A percentile compares a stretch with the other conserved stretches of the same genome.
These are phyloP conservation scores for Hapalemur alaotrensis DNA, from an alignment of 2,797 vertebrate species.

Conservation along the genomic window DNA sequence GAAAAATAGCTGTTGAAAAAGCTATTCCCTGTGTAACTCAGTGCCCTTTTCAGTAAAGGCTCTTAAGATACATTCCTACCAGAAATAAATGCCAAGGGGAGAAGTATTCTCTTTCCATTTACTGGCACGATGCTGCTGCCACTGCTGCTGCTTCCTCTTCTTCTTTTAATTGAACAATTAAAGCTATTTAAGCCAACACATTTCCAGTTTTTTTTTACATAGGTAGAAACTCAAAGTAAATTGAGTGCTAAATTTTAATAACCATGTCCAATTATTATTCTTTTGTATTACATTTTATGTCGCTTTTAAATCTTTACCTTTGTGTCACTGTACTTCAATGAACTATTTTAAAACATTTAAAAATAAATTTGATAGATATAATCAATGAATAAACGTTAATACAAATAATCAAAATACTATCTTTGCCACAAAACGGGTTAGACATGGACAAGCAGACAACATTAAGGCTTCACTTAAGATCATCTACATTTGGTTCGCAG, in stretches of 20 bases:
- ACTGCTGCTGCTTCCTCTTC: background rate
- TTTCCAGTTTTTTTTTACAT: background rate
- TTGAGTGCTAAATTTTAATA: background rate
- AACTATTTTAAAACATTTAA: slow-evolving; percentile 21
- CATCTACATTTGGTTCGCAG: background rate
- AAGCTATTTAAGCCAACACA: background rate
- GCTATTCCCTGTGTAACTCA: background rate
- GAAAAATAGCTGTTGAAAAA: slow-evolving; percentile 38
- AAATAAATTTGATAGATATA: background rate
- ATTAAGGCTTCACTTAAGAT: background rate
- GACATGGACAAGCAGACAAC: background rate
- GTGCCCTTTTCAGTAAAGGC: background rate
- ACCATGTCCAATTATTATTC: background rate
- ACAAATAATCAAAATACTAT: background rate
- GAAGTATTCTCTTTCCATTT: background rate
- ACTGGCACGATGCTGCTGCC: background rate
- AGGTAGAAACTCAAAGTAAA: slow-evolving; percentile 27
- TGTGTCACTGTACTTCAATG: background rate
- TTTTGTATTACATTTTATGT: background rate
- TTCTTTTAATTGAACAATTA: slow-evolving; percentile 1
- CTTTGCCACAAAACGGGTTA: background rate
- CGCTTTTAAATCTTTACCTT: background rate
- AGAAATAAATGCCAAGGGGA: background rate
- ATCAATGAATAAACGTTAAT: background rate
- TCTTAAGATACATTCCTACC: background rate